phyloP scores from a whole-genome alignment of 2,797 vertebrate species.

The Crocodylus rhombifer region DNA sequence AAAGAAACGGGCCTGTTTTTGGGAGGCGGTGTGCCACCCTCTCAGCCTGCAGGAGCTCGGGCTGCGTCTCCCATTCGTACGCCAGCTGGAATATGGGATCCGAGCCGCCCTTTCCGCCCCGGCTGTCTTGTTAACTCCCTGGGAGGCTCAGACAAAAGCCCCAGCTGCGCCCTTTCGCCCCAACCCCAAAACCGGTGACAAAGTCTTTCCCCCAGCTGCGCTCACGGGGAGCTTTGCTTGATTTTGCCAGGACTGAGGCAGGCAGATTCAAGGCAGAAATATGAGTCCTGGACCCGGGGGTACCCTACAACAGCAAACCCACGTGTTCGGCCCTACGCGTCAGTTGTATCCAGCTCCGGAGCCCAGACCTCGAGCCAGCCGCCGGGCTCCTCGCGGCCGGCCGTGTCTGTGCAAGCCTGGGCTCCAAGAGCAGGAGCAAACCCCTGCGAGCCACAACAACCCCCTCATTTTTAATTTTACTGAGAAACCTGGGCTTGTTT shows the following conservation, averaged over 20 bases:
- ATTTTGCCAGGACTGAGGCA: background rate
- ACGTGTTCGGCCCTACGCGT: background rate
- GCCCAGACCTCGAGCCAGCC: background rate
- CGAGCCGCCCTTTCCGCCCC: background rate
- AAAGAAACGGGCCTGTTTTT: background rate
- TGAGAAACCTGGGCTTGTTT: background rate
- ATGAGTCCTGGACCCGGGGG: background rate
- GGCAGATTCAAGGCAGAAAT: fast-evolving
- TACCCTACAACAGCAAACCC: background rate
- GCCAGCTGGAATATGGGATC: background rate
- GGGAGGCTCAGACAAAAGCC: background rate
- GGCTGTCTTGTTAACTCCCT: background rate
- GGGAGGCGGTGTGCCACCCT: background rate
- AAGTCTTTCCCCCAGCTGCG: background rate
- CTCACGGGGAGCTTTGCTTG: background rate
- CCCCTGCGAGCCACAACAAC: fast-evolving
- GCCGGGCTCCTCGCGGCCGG: no score
- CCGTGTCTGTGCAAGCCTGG: background rate
- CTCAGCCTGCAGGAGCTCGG: background rate
- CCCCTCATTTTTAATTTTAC: background rate
- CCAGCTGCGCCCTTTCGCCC: background rate
- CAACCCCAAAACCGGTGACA: no score
- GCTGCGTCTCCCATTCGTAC: background rate
- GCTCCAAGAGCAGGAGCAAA: background rate
- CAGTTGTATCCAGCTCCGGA: no score